Evolutionary conservation across 2,113 vertebrate genomes (phyloP).

Genomic region (Malaclemys terrapin): DNA sequence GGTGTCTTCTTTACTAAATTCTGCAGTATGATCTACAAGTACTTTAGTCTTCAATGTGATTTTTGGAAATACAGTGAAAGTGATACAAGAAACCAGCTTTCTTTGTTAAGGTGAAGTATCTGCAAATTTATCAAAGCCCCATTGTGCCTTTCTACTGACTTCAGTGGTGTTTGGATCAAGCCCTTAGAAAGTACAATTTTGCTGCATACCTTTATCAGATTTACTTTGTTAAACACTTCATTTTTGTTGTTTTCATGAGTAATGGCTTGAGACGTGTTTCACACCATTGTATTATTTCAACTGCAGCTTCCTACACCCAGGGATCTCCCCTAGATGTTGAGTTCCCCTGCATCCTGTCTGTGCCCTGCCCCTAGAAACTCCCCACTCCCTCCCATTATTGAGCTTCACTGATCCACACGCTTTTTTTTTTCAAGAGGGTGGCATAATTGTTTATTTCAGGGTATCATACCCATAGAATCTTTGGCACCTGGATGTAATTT

Average conservation of each 20-base stretch:
- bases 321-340: neutral
- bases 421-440: neutral
- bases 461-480: neutral
- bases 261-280: neutral
- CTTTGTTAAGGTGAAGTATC: rapidly evolving
- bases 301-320: neutral
- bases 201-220: neutral
- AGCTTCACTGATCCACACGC: neutral
- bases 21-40: neutral
- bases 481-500: neutral
- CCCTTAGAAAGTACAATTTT: neutral
- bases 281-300: neutral
- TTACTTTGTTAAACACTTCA: neutral
- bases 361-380: neutral
- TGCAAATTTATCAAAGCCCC: constrained; percentile 18
- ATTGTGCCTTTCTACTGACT: neutral
- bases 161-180: rapidly evolving
- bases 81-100: constrained; percentile 18
- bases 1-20: neutral
- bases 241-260: constrained; percentile 35
- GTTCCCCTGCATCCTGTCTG: neutral
- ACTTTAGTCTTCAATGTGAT: constrained; percentile 27
- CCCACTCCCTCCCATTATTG: neutral
- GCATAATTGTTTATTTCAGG: neutral
- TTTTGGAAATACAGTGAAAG: constrained; percentile 13